Conservation (phyloP, 2,113 vertebrate genomes). For the Geococcyx californianus region DNA sequence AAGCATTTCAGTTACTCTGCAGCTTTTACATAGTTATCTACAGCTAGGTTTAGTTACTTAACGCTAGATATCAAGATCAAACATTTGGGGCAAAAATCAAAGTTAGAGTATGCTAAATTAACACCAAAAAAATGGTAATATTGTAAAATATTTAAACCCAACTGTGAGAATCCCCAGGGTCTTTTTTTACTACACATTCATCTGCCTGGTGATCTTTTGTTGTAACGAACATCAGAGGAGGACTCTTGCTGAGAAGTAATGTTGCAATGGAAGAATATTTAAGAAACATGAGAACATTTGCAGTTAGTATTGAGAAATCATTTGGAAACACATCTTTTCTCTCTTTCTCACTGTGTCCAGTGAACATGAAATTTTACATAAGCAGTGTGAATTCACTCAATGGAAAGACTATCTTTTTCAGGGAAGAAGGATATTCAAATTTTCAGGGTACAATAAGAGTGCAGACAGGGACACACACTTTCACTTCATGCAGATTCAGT, state of each 20-base stretch:
- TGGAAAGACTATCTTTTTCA: not conserved
- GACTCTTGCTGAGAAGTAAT: not conserved
- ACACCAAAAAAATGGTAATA: not conserved
- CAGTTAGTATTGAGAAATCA: not conserved
- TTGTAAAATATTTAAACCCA: not conserved
- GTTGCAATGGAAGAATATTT: not conserved
- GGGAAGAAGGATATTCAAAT: not conserved
- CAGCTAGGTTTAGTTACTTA: not conserved
- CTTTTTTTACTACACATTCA: not conserved
- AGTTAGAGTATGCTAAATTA: not conserved
- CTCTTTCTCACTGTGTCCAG: not conserved
- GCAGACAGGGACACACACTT: not conserved
- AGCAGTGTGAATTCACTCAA: not conserved
- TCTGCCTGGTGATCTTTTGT: not conserved
- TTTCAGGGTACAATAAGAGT: not conserved
- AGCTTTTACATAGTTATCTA: not conserved
- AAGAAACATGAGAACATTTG: not conserved
- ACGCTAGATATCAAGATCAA: not conserved
- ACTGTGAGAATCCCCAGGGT: not conserved
- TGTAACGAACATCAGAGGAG: not conserved
- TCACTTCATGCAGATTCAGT: not conserved
- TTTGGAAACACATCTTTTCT: not conserved
- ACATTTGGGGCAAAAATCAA: not conserved
- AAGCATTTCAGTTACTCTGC: not conserved
- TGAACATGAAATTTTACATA: not conserved